These are phyloP conservation scores for Agrotis clavis DNA, from an alignment of 2,888 invertebrate genomes.

Conservation along the genomic window DNA sequence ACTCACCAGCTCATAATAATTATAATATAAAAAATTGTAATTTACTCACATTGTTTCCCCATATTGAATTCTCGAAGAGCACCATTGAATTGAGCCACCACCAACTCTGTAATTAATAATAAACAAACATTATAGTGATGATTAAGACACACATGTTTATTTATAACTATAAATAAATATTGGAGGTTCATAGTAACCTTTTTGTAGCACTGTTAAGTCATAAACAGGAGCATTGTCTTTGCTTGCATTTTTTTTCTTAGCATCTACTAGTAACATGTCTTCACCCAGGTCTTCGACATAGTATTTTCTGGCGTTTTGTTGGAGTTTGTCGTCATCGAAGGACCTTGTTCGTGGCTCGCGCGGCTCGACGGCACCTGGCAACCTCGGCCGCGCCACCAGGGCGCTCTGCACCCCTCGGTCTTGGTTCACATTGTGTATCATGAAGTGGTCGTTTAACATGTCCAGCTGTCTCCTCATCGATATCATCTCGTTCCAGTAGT, in stretches of 20 bases:
- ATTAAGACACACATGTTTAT: constrained; percentile 32
- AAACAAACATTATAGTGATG: constrained; percentile 31
- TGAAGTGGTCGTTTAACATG: constrained; percentile 80
- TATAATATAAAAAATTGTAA: not conserved
- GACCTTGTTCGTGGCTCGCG: constrained; percentile 77
- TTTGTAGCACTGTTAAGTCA: constrained; percentile 76
- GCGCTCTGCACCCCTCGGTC: constrained; percentile 78
- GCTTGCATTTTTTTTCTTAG: constrained; percentile 80
- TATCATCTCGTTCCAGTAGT: constrained; percentile 87
- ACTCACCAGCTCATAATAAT: not conserved
- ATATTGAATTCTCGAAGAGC: constrained; percentile 78
- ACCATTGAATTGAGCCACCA: constrained; percentile 86
- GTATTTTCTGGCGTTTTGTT: constrained; percentile 75
- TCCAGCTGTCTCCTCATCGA: constrained; percentile 84
- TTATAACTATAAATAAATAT: constrained; percentile 20
- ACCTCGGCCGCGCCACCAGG: constrained; percentile 72
- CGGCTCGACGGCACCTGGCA: constrained; percentile 63
- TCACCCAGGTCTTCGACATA: constrained; percentile 85
- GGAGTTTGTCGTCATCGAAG: constrained; percentile 66
- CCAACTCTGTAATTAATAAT: constrained; percentile 77
- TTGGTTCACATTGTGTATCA: constrained; percentile 76
- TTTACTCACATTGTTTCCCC: constrained; percentile 80
- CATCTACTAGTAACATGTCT: constrained; percentile 84
- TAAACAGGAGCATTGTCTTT: constrained; percentile 72
- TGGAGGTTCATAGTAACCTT: constrained; percentile 72